These are phyloP conservation scores for Heliothis subflexa DNA, from an alignment of 1,140 invertebrate species.

Conservation along the genomic window DNA sequence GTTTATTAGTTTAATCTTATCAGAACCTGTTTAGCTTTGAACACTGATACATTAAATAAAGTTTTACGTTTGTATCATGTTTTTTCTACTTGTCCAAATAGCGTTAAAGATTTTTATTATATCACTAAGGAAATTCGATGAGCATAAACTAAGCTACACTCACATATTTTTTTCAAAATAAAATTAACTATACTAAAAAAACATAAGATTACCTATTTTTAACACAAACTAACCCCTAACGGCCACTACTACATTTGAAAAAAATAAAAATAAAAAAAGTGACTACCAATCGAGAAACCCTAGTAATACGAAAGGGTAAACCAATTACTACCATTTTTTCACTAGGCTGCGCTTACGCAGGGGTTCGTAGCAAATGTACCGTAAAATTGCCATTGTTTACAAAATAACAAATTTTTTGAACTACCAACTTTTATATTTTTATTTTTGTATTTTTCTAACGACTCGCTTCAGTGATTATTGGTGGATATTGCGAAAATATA, in stretches of 20 bases:
- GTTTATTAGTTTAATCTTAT: not conserved
- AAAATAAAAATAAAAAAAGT: not conserved
- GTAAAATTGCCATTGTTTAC: slow-evolving; percentile 79
- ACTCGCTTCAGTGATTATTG: slow-evolving; percentile 57
- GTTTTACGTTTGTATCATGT: no score
- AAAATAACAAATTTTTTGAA: slow-evolving; percentile 67
- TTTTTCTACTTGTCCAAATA: no score
- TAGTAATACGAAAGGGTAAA: slow-evolving; percentile 27
- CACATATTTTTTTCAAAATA: no score
- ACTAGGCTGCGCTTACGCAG: slow-evolving; percentile 62
- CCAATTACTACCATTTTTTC: slow-evolving; percentile 41
- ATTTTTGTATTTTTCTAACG: slow-evolving; percentile 52
- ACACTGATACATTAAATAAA: no score
- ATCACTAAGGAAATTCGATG: no score
- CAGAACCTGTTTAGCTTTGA: not conserved
- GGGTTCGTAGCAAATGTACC: slow-evolving; percentile 67
- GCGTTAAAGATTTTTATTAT: no score
- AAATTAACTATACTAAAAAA: no score
- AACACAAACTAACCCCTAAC: no score
- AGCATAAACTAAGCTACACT: no score
- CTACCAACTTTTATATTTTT: not conserved
- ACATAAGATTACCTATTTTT: no score
- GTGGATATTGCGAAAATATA: slow-evolving; percentile 17
- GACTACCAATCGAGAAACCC: not conserved
- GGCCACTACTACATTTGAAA: not conserved